Base-by-base conservation (phyloP, 30 jellyfish, hydroid and myxozoan species). In the Catostylus mosaicus region DNA sequence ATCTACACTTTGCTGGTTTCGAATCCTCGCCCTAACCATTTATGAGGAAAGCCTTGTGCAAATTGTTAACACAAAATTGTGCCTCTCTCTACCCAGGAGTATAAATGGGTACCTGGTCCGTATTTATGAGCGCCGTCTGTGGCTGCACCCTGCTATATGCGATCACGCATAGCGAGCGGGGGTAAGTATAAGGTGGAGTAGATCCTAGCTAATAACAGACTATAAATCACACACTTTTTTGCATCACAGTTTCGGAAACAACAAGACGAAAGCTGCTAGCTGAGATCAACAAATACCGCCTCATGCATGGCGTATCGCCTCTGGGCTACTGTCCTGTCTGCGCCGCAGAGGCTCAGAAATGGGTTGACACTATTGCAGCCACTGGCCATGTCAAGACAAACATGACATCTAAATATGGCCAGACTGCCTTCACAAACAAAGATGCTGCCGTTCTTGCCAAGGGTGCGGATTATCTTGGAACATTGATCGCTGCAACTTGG, bases 301-400 rank as follows among this genome's bases (percentile, higher is more conserved):
- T 88, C 68, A 84, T 94, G 96, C 99, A 94, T 45, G 99, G 90
- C 19, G 97, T 90, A 0, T 78, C 99, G 12, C 99, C 99, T 0
- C 96, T 94, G 20, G 99, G 99, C 0, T 73, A 62, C 74, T 94
- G 99, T 67, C 96, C 96, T 7, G 97, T 88, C 20, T 94, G 99
- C 63, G 89, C 88, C 20, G 85, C 91, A 7, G 95, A 93, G 38
- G 97, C 99, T 7, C 96, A 83, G 67, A 88, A 82, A 71, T 91
- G 94, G 94, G 92, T 88, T 3, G 97, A 77, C 18, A 61, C 90
- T 30, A 74, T 94, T 10, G 99, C 97, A 14, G 35, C 24, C n/a
- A 38, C 91, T 56, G 99, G 95, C n/a, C 81, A 75, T 36, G 61
- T 77, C 30, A 94, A 84, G 51, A 88, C 96, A 1, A 94, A 94